phyloP scores from a whole-genome alignment of 2,888 invertebrate species.

The Hydroisotoma schaefferi region DNA sequence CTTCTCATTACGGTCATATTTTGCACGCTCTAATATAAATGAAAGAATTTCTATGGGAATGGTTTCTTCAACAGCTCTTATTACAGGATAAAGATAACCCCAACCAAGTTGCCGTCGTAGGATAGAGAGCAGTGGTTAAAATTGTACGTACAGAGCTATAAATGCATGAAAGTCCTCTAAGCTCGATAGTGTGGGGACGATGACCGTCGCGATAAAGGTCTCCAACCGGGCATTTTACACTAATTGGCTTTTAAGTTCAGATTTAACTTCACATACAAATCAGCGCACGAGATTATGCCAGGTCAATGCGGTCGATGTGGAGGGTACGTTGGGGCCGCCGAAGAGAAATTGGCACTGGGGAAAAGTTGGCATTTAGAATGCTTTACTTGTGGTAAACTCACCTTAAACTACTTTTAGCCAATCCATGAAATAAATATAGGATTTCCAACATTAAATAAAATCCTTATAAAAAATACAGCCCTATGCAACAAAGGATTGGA shows the following conservation, averaged over 20 bases:
- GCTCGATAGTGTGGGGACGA: too few species aligned
- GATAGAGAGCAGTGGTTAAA: too few species aligned
- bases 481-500: slow-evolving; percentile 32
- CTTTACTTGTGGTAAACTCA: slow-evolving; percentile 41
- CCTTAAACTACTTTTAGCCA: too few species aligned
- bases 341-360: slow-evolving; percentile 31
- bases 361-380: slow-evolving; percentile 34
- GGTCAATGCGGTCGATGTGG: slow-evolving; percentile 35
- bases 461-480: slow-evolving; percentile 14
- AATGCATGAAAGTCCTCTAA: too few species aligned
- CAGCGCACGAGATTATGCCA: slow-evolving; percentile 24
- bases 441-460: background rate
- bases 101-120: too few species aligned
- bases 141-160: too few species aligned
- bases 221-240: background rate
- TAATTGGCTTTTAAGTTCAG: background rate
- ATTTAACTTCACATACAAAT: too few species aligned
- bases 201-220: background rate
- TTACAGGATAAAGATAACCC: too few species aligned
- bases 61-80: too few species aligned
- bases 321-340: slow-evolving; percentile 31
- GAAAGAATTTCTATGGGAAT: too few species aligned
- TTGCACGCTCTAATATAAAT: too few species aligned
- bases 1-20: too few species aligned
- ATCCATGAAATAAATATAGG: background rate